Evolutionary conservation across 2,113 vertebrate genomes (phyloP).

Genomic region (Ochotona curzoniae): DNA sequence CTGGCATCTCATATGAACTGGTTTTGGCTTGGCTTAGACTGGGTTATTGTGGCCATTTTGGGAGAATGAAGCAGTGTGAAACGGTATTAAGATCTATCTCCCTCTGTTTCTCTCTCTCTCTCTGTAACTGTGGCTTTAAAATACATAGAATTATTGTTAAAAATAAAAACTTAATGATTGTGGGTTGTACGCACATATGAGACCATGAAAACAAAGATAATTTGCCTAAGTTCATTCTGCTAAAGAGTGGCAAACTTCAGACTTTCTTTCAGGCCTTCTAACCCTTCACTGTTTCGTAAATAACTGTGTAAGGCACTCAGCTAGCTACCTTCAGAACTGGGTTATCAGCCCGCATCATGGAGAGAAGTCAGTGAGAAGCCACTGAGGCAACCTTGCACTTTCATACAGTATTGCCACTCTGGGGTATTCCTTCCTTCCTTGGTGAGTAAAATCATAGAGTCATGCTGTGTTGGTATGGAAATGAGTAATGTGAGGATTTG

Average conservation of each 20-base stretch:
- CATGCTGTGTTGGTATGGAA: not conserved
- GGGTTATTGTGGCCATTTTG: too few relatives aligned
- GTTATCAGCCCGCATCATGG: not conserved
- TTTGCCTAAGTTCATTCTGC: not conserved
- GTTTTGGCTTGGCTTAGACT: too few relatives aligned
- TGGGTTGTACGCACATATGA: not conserved
- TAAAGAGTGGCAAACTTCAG: not conserved
- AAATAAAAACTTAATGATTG: not conserved
- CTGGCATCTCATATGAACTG: too few relatives aligned
- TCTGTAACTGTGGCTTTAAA: too few relatives aligned
- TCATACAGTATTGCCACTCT: not conserved
- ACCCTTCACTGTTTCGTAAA: not conserved
- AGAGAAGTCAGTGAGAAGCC: not conserved
- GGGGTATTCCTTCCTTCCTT: not conserved
- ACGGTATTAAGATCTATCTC: too few relatives aligned
- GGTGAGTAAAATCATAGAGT: not conserved
- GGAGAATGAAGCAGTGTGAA: too few relatives aligned
- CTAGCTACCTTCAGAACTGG: not conserved
- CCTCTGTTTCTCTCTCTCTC: too few relatives aligned
- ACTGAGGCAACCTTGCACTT: accelerated
- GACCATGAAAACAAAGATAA: not conserved
- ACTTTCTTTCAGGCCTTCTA: not conserved
- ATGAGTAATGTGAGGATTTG: not conserved
- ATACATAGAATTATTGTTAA: too few relatives aligned
- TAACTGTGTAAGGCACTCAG: not conserved